phyloP scores from a whole-genome alignment of 2,113 vertebrate species.

The Lota lota region DNA sequence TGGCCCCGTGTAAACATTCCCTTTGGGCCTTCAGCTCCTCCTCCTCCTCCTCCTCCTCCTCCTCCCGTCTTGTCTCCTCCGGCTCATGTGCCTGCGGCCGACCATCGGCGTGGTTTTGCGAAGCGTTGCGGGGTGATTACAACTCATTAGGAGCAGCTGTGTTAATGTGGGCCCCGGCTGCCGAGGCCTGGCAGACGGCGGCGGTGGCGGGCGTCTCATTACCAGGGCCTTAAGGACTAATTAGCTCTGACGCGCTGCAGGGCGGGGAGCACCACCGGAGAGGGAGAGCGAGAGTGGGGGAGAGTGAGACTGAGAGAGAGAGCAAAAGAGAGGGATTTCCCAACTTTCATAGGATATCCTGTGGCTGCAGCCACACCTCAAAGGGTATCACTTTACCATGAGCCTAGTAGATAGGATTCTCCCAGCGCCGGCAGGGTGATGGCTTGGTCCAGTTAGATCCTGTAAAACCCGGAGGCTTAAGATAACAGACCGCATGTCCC shows the following conservation, averaged over 20 bases:
- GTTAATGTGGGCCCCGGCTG: conserved; percentile 57
- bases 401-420: conserved; percentile 64
- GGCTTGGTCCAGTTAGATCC: conserved; percentile 46
- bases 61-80: not conserved
- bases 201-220: conserved; percentile 67
- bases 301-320: too few relatives aligned
- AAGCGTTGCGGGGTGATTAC: conserved; percentile 69
- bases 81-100: conserved; percentile 53
- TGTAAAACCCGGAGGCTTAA: conserved; percentile 40
- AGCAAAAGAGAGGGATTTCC: conserved; percentile 69
- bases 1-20: conserved; percentile 51
- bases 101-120: conserved; percentile 56
- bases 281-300: too few relatives aligned
- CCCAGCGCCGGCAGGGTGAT: conserved; percentile 41
- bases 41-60: conserved; percentile 9
- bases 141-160: conserved; percentile 66
- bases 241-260: conserved; percentile 65
- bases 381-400: conserved; percentile 65
- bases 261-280: conserved; percentile 52
- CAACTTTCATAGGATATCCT: conserved; percentile 73
- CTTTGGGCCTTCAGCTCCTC: conserved; percentile 16
- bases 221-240: conserved; percentile 65
- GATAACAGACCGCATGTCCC: conserved; percentile 36
- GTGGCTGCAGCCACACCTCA: conserved; percentile 65
- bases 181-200: conserved; percentile 64